Evolutionary conservation across 1,140 invertebrate genomes (phyloP), one percentile per base, ranked within the genome.

Genomic region (Penaeus vannamei): DNA sequence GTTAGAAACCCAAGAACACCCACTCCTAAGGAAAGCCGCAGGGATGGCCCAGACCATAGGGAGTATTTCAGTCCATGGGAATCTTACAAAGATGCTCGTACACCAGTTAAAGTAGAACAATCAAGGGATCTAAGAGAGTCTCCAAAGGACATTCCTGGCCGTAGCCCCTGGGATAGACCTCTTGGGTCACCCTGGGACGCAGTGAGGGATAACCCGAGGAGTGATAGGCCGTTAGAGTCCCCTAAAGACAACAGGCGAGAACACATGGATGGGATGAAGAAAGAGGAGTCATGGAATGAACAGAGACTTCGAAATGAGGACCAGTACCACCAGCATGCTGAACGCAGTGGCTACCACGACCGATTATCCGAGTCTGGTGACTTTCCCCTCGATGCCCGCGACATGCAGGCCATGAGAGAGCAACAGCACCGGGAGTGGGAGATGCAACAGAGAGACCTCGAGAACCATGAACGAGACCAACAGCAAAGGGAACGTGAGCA

Each of bases 21-120:
- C 22, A 85, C 87, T 36, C 86, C 90, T 20, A 85, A 76, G 12
- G 85, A 91, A 22, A 59, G 53, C 20, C 90, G 87, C 84, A 88
- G 85, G 42, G 64, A 82, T 60, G 64, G 72, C 42, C 84, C 66
- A 61, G 90, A 91, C 59, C 84, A 77, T 59, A 59, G 85, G 42
- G 89, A 90, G 3, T 90, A 91, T 53, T 90, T 91, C 64, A 91
- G 89, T 77, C 91, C 91, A 5, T 91, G 91, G 91, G 91, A 91
- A 66, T 23, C 64, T 10, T 84, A 89, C 22, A 89, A 82, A 72
- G 87, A 86, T 20, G 69, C 84, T 22, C 72, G 87, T 1, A 87
- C 89, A 23, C 36, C 76, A 64, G 66, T 42, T 53, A 79, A 76
- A 79, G 87, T 46, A 22, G 86, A 87, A 81, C 8, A 61, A 22